Evolutionary conservation across 2,113 vertebrate genomes (phyloP), one percentile per base, ranked within the genome.

Genomic region (Morone chrysops): DNA sequence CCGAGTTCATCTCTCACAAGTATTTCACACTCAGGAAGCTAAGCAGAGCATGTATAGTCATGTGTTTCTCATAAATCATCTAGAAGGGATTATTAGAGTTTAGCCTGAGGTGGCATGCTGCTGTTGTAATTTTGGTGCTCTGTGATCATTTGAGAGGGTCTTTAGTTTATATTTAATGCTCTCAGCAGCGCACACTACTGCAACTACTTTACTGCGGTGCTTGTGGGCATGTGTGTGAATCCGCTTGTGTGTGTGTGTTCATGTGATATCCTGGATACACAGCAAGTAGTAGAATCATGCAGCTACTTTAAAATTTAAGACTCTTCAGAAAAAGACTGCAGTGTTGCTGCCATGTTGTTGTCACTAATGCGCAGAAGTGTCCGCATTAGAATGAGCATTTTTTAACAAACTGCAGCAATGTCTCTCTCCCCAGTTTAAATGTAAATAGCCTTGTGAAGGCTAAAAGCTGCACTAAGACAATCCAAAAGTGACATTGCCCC

Each of bases 21-120:
- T 86, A 87, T 89, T 89, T 93, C 87, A 92, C 92, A 91, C 92
- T 89, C 86, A 90, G 87, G 82, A 94, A 90, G 81, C 81, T 70
- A 92, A 91, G 80, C 89, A 87, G 83, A 83, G 80, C 80, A 70
- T 66, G 80, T 87, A 73, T 67, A 87, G 43, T 63, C 66, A 79
- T 54, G 25, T 81, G 72, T 61, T 87, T 83, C 84, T 82, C 78
- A 83, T 73, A 45, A 75, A 81, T 91, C 70, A 41, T 80, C 82
- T 89, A 78, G 69, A 76, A 84, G 61, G 83, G 78, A 74, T 87
- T 78, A 85, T 84, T 83, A 84, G 66, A 73, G 70, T 82, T 84
- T 45, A 82, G 87, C 92, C 89, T 75, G 89, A 86, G 70, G 65
- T 85, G 84, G 82, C 93, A 93, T 94, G 93, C 92, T 86, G 90